phyloP scores from a whole-genome alignment of 1,140 invertebrate genomes.

The Diachasmimorpha longicaudata region DNA sequence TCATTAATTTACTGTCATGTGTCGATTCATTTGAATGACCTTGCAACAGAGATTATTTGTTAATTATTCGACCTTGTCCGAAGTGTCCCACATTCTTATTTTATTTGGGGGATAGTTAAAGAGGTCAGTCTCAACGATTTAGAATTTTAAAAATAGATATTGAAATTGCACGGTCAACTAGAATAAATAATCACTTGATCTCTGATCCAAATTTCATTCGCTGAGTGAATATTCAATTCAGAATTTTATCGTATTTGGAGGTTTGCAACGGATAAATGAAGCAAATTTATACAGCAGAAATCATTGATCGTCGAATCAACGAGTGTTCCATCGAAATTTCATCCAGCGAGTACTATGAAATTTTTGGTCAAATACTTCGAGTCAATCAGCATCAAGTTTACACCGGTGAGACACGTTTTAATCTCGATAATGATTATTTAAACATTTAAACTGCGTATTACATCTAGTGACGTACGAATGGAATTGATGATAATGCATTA shows the following conservation, averaged over 20 bases:
- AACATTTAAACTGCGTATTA: neutral
- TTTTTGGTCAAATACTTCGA: constrained; percentile 56
- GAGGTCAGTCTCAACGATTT: neutral
- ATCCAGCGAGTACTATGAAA: constrained; percentile 45
- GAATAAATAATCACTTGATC: neutral
- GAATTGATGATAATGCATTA: neutral
- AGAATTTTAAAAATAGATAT: neutral
- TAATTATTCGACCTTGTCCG: neutral
- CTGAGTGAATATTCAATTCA: neutral
- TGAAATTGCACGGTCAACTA: neutral
- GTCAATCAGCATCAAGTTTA: constrained; percentile 53
- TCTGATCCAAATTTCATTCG: neutral
- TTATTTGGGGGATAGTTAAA: neutral
- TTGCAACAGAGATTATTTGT: neutral
- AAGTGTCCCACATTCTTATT: neutral
- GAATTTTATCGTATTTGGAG: neutral
- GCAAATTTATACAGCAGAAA: constrained; percentile 15
- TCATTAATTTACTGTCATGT: neutral
- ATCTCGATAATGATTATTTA: neutral
- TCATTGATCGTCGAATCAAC: constrained; percentile 27
- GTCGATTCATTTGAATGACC: neutral
- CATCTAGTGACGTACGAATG: neutral
- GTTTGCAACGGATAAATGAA: neutral
- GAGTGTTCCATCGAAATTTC: constrained; percentile 15
- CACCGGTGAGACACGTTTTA: constrained; percentile 46